A percentile compares a stretch with the other conserved stretches of the same genome.
phyloP scores from a whole-genome alignment of 2,888 invertebrate genomes.

The Drosophila anceps region DNA sequence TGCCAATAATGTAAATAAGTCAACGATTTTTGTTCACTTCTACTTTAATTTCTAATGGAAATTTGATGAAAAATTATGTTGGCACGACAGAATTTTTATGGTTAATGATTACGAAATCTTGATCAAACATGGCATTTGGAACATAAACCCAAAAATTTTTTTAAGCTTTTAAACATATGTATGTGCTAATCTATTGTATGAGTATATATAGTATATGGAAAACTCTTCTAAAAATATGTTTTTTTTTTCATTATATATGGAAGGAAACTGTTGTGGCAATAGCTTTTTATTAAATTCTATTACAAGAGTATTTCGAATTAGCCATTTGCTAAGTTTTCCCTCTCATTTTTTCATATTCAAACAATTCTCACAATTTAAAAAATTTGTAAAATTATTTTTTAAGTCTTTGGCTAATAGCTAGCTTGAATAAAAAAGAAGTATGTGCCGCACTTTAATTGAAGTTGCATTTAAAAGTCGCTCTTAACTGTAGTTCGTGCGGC shows the following conservation, averaged over 20 bases:
- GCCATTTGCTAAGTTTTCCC: background rate
- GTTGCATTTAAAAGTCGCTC: conserved; percentile 36
- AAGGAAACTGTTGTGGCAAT: too few species aligned
- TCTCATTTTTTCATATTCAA: background rate
- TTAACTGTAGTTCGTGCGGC: conserved; percentile 14
- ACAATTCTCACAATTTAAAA: conserved; percentile 7
- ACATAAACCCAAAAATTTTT: too few species aligned
- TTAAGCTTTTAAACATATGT: too few species aligned
- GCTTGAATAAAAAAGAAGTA: conserved; percentile 20
- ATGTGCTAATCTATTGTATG: too few species aligned
- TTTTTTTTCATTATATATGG: too few species aligned
- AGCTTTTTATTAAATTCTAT: background rate
- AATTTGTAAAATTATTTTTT: conserved; percentile 7
- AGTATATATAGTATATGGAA: too few species aligned
- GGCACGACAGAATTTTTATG: background rate
- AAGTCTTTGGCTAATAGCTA: conserved; percentile 9
- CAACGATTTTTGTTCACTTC: background rate
- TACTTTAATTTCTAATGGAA: background rate
- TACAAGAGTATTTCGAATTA: background rate
- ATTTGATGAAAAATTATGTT: too few species aligned
- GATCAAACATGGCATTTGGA: background rate
- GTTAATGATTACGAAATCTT: background rate
- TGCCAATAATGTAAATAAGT: background rate
- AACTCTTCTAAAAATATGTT: too few species aligned
- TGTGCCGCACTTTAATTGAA: conserved; percentile 64